Base-by-base conservation (phyloP, 2,888 invertebrate species). In the Conistra vaccinii region DNA sequence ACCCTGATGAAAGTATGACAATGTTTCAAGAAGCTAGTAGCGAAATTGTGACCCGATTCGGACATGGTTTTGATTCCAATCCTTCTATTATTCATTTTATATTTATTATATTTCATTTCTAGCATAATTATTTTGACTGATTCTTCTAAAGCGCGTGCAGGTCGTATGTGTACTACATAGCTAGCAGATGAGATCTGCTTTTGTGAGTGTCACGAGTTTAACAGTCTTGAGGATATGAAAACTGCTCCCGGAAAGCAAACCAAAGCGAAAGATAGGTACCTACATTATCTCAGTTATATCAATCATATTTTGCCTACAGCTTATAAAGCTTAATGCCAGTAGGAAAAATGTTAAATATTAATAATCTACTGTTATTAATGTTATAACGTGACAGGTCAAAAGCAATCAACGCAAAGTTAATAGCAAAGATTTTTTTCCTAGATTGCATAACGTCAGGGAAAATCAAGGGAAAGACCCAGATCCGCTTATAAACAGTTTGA, bases 381-480 rank as follows among this genome's bases (percentile, higher is more conserved):
- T 12, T 12, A 9, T 32, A 72, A 48, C 4, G 6, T 20, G 23
- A 66, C 29, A 55, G 32, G 32, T 57, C 26, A 61, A 17, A 29
- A 61, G 39, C 42, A 32, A 61, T 77, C 45, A 53, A 70, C 45
- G 14, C 1, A 0, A 51, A 32, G n/a, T 76, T 58, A 42, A 45
- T 35, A 23, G 17, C 14, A 35, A 14, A 7, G 32, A 48, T 60
- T 71, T 67, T 69, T 68, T 23, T 20, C 39, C 17, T 32, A 53
- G 12, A 63, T 55, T 66, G 23, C 29, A 42, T 62, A 63, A 58
- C 20, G 7, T 48, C 20, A 1, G 29, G 63, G 60, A 61, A 67
- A 85, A 85, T 39, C 51, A 12, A 45, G 42, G 82, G 68, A 35
- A 77, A 77, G 0, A 20, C 75, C 53, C 42, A 65, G 51, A 23